A percentile compares a stretch with the other conserved stretches of the same genome.
These are phyloP conservation scores for Rhinopomastus cyanomelas DNA, from an alignment of 2,113 vertebrate genomes.

Conservation along the genomic window DNA sequence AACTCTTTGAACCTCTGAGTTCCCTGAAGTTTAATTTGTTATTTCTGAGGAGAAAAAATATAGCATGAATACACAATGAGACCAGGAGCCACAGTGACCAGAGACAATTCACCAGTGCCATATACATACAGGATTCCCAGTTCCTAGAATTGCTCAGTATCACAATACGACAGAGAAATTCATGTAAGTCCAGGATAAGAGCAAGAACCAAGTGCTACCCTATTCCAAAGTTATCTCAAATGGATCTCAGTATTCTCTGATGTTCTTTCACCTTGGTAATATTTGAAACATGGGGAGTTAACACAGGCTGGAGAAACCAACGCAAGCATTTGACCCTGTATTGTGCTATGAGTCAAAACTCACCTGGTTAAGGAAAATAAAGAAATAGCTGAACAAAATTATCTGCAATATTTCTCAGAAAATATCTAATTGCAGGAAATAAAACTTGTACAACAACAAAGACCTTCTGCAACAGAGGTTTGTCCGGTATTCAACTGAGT, in stretches of 20 bases:
- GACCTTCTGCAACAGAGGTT: background rate
- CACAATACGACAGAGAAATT: background rate
- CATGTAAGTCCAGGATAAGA: background rate
- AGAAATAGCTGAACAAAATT: background rate
- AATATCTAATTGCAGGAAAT: background rate
- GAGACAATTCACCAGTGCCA: constrained; percentile 16
- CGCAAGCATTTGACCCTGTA: background rate
- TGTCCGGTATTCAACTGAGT: background rate
- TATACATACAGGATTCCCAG: constrained; percentile 10
- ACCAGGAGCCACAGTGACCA: background rate
- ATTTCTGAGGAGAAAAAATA: constrained; percentile 20
- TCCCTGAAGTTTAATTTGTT: constrained; percentile 35
- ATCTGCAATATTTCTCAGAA: background rate
- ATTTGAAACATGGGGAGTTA: constrained; percentile 1
- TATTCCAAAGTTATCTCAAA: background rate
- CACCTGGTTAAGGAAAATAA: background rate
- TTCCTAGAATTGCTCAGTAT: constrained; percentile 39
- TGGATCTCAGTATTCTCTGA: background rate
- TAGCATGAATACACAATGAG: constrained; percentile 52
- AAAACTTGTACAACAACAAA: background rate
- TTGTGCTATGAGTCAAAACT: background rate
- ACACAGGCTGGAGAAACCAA: background rate
- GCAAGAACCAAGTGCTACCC: background rate
- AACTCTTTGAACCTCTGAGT: constrained; percentile 5
- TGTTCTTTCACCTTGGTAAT: constrained; percentile 6